Conservation (phyloP, 1,140 invertebrate genomes). For the Drosophila busckii region DNA sequence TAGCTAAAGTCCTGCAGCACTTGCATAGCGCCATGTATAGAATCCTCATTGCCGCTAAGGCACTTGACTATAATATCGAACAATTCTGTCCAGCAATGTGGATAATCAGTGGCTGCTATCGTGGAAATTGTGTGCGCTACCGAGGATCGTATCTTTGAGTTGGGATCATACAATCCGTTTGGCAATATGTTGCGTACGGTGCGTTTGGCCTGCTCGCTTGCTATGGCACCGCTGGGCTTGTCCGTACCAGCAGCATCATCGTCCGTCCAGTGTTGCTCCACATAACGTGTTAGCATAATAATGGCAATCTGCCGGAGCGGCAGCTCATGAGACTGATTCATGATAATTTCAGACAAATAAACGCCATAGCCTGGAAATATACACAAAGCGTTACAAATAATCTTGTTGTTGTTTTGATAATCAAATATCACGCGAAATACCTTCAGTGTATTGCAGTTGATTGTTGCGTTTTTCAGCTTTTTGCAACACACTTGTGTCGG, state of each 20-base stretch:
- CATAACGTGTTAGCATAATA: conserved; percentile 87
- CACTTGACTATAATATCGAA: conserved; percentile 86
- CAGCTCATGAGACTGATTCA: conserved; percentile 84
- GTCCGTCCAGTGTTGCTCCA: conserved; percentile 86
- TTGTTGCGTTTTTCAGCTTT: conserved; percentile 66
- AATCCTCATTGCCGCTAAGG: conserved; percentile 81
- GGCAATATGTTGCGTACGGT: conserved; percentile 85
- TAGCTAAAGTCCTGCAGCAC: conserved; percentile 87
- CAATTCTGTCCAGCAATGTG: conserved; percentile 87
- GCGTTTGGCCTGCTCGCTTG: conserved; percentile 81
- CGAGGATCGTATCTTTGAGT: conserved; percentile 85
- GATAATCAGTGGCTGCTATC: conserved; percentile 90
- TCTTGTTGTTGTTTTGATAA: too few relatives aligned
- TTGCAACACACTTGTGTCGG: conserved; percentile 54
- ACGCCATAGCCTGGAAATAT: conserved; percentile 84
- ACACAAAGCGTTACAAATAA: too few relatives aligned
- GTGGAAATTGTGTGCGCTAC: conserved; percentile 88
- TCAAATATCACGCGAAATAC: conserved; percentile 45
- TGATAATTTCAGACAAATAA: conserved; percentile 85
- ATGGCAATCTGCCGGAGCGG: conserved; percentile 86
- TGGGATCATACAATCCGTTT: conserved; percentile 84
- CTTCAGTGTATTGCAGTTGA: conserved; percentile 77
- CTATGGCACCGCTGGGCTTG: conserved; percentile 71
- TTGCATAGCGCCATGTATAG: conserved; percentile 89
- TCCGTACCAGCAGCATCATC: conserved; percentile 74